Conservation (phyloP, 2,888 invertebrate genomes). For the Rotaria sp. region DNA sequence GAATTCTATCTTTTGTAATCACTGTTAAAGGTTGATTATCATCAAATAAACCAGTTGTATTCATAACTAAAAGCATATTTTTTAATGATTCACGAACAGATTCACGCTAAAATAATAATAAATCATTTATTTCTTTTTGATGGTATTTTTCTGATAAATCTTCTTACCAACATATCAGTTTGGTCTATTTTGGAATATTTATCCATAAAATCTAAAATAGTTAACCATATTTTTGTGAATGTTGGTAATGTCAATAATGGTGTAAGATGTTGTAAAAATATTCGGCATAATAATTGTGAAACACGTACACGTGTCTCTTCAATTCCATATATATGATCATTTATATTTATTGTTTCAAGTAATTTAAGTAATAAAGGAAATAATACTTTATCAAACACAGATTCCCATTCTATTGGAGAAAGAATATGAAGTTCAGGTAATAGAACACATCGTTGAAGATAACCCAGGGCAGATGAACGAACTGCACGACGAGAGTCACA, state of each 20-base stretch:
- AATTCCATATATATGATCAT: slow-evolving; percentile 59
- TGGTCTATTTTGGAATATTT: slow-evolving; percentile 79
- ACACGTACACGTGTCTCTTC: slow-evolving; percentile 81
- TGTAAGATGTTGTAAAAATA: slow-evolving; percentile 84
- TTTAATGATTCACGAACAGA: slow-evolving; percentile 93
- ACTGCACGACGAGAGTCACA: slow-evolving; percentile 82
- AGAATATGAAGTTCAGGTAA: slow-evolving; percentile 82
- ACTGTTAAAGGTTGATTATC: slow-evolving; percentile 67
- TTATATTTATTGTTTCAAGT: slow-evolving; percentile 59
- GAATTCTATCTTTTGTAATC: slow-evolving; percentile 83
- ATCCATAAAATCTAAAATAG: slow-evolving; percentile 82
- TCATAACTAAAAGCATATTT: slow-evolving; percentile 96
- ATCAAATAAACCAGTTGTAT: slow-evolving; percentile 71
- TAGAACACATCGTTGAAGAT: slow-evolving; percentile 82
- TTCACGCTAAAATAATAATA: slow-evolving; percentile 62
- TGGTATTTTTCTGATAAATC: background rate
- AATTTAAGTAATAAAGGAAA: slow-evolving; percentile 81
- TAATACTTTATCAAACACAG: slow-evolving; percentile 82
- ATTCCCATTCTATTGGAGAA: slow-evolving; percentile 82
- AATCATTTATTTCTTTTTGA: background rate
- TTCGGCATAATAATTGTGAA: slow-evolving; percentile 81
- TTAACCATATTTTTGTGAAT: slow-evolving; percentile 81
- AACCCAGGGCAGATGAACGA: slow-evolving; percentile 80
- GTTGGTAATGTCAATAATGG: slow-evolving; percentile 73
- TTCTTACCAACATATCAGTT: slow-evolving; percentile 63